These are phyloP conservation scores for Vireo griseus DNA, from an alignment of 2,797 vertebrate species.

Conservation along the genomic window DNA sequence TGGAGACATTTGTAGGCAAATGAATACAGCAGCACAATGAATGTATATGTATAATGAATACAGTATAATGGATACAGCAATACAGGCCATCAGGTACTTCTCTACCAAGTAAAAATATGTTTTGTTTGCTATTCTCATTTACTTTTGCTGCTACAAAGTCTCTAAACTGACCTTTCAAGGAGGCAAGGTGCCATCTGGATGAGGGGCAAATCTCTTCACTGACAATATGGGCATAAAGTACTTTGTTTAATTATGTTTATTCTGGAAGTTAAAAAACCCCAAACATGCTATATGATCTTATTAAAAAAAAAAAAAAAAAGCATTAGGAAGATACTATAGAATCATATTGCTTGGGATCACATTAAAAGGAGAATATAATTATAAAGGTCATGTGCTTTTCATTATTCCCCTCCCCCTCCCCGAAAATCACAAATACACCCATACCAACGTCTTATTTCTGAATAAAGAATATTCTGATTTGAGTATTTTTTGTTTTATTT, in stretches of 20 bases:
- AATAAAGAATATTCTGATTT: not conserved
- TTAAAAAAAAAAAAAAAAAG: not conserved
- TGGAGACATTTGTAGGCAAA: not conserved
- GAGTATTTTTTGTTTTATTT: not conserved
- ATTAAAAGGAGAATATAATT: not conserved
- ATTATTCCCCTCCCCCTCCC: too few species aligned
- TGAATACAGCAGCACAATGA: too few species aligned
- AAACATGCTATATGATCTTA: not conserved
- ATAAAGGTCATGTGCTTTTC: rapidly evolving
- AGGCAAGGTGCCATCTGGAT: not conserved
- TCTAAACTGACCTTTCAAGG: not conserved
- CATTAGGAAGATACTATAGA: not conserved
- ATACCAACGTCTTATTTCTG: not conserved
- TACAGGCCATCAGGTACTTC: not conserved
- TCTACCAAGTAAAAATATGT: not conserved
- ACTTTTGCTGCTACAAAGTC: not conserved
- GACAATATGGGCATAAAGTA: not conserved
- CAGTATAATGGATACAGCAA: not conserved
- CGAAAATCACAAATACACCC: not conserved
- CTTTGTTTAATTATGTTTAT: not conserved
- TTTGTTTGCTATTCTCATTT: not conserved
- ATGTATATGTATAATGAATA: too few species aligned
- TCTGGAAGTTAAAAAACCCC: rapidly evolving
- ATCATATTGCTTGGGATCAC: not conserved
- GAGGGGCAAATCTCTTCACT: not conserved